Base-by-base conservation (phyloP, 2,797 vertebrate species). In the Sarcoramphus papa region DNA sequence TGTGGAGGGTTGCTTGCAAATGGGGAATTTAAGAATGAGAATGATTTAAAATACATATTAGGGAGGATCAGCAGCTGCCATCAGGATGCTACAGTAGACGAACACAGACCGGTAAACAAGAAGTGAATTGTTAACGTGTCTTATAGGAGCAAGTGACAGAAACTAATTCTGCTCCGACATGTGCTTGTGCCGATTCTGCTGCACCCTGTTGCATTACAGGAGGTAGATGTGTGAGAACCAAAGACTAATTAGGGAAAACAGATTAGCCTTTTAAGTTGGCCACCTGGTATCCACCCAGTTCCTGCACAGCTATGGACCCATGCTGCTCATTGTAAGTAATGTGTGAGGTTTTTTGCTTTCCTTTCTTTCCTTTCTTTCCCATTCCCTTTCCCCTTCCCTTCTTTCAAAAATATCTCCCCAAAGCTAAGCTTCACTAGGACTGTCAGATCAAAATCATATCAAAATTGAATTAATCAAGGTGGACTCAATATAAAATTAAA, bases 261-360 rank as follows among this genome's bases (percentile, higher is more conserved):
- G 74, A 91, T 95, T 88, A 93, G 69, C 28, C 54, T 72, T 91
- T 92, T 92, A 74, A 88, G 3, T 43, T 87, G 69, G 75, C 81
- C 95, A 94, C 92, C 91, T 96, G 89, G 91, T 94, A 93, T 72
- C 91, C 68, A 85, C 94, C 87, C 85, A 92, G 64, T 90, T 95
- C 89, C 85, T 77, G 37, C 45, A 28, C 23, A 88, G 48, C 54
- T 70, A 84, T 48, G 54, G 77, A 85, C 80, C 30, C 94, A 85
- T 92, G 79, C 83, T 95, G 97, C 18, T 95, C 64, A 64, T 91
- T 87, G 70, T 77, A 85, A 87, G 37, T 56, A 86, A 62, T 28
- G 23, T 20, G 19, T 35, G 18, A 23, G 43, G 7, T 18, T 57
- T 2, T 50, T 64, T 65, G 31, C 6, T n/a, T 62, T 67, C 7